Conservation (phyloP, 2,888 invertebrate species). For the Mycogona germanica region DNA sequence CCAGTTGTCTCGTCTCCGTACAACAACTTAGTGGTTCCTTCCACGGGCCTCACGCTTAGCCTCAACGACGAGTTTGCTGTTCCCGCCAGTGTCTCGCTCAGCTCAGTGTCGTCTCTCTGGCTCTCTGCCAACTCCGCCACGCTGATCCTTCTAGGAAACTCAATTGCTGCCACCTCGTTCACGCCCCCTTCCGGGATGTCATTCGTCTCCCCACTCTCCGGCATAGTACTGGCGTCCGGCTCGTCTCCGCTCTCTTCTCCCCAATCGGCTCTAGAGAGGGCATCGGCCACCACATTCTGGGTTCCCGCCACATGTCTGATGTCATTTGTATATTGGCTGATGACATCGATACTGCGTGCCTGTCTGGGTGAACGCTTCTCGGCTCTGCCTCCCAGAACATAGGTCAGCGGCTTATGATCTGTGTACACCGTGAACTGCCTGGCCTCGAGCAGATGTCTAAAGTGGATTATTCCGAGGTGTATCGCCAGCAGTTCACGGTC, state of each 20-base stretch:
- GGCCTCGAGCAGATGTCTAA: no score
- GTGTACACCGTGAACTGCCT: no score
- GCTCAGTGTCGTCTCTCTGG: background rate
- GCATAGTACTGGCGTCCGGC: no score
- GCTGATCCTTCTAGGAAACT: no score
- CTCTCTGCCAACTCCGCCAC: background rate
- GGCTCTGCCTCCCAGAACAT: constrained; percentile 23
- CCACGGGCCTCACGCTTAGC: no score
- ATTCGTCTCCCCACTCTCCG: no score
- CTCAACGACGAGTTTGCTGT: no score
- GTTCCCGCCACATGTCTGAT: constrained; percentile 27
- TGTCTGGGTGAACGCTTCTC: constrained; percentile 31
- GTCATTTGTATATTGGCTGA: constrained; percentile 31
- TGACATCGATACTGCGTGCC: constrained; percentile 27
- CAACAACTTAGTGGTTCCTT: background rate
- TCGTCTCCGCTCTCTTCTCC: no score
- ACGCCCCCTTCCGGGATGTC: no score
- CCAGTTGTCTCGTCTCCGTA: background rate
- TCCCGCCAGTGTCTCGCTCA: background rate
- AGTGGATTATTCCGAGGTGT: no score
- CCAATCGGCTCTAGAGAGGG: background rate
- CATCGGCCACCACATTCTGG: background rate
- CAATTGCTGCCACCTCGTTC: no score
- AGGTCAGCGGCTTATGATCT: no score
- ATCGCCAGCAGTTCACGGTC: background rate